A percentile compares a stretch with the other conserved stretches of the same genome.
Conservation (phyloP, 2,113 vertebrate species). For the Centropristis striata region DNA sequence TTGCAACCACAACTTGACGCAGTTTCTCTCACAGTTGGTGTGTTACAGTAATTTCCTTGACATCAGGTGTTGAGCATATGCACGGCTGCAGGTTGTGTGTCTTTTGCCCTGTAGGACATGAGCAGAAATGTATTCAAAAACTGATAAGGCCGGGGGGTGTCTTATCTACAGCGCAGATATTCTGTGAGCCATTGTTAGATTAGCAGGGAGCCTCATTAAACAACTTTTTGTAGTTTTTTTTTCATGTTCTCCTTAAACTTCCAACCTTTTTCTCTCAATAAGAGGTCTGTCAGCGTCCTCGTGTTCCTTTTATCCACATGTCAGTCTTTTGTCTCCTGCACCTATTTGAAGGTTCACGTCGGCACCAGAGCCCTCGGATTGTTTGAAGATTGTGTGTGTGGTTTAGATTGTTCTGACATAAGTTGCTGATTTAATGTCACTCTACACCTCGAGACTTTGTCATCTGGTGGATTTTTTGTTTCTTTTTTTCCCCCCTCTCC, state of each 20-base stretch:
- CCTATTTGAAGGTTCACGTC: conserved; percentile 75
- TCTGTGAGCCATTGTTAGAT: conserved; percentile 54
- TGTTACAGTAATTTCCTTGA: conserved; percentile 29
- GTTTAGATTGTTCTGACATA: conserved; percentile 79
- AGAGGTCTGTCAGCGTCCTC: conserved; percentile 74
- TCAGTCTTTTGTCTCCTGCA: conserved; percentile 82
- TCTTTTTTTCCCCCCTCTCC: conserved; percentile 21
- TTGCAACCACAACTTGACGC: conserved; percentile 6
- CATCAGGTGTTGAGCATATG: conserved; percentile 60
- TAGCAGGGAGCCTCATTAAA: conserved; percentile 76
- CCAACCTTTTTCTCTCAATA: conserved; percentile 60
- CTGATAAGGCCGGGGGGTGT: conserved; percentile 40
- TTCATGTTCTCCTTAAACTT: conserved; percentile 70
- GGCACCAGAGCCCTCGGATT: conserved; percentile 60
- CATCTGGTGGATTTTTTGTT: conserved; percentile 73
- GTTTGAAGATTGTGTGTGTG: conserved; percentile 81
- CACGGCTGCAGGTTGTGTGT: conserved; percentile 57
- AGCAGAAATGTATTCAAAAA: conserved; percentile 43
- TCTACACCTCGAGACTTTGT: conserved; percentile 82
- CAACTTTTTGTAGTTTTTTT: conserved; percentile 51
- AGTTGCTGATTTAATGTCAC: conserved; percentile 84
- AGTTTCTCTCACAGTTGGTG: conserved; percentile 10
- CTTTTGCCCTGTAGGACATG: conserved; percentile 27
- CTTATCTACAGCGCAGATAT: conserved; percentile 44
- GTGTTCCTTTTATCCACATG: conserved; percentile 78